Conservation (phyloP, 2,888 invertebrate genomes). For the Cryptus viduatorius region DNA sequence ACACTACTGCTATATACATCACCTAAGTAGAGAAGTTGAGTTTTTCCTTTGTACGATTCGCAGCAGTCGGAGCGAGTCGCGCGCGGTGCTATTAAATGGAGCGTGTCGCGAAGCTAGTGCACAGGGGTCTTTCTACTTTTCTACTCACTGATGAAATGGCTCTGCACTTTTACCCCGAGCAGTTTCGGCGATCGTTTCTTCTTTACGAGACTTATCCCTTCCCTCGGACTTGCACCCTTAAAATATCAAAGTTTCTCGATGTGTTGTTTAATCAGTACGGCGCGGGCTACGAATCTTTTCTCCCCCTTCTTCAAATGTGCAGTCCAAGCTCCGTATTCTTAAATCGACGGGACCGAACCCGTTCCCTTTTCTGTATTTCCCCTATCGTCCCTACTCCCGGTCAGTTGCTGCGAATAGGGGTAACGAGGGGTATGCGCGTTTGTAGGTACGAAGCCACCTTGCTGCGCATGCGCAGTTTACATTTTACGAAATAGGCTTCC, state of each 20-base stretch:
- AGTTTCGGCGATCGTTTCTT: slow-evolving; percentile 67
- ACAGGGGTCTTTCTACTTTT: slow-evolving; percentile 53
- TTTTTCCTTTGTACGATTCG: slow-evolving; percentile 71
- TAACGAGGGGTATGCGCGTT: too few species aligned
- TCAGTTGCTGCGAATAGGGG: too few species aligned
- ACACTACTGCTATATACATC: slow-evolving; percentile 32
- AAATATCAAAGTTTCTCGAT: slow-evolving; percentile 54
- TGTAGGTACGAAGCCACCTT: too few species aligned
- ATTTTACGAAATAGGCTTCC: too few species aligned
- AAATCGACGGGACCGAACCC: too few species aligned
- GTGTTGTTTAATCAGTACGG: neutral
- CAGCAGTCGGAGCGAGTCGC: slow-evolving; percentile 70
- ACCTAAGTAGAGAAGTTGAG: slow-evolving; percentile 71
- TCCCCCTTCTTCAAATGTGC: neutral
- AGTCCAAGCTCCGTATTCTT: too few species aligned
- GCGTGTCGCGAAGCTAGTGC: slow-evolving; percentile 20
- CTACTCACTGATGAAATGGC: slow-evolving; percentile 73
- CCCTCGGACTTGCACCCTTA: slow-evolving; percentile 16
- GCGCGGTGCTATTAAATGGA: slow-evolving; percentile 19
- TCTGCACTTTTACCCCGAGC: slow-evolving; percentile 69
- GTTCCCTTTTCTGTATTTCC: too few species aligned
- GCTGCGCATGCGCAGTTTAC: too few species aligned
- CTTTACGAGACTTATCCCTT: slow-evolving; percentile 61
- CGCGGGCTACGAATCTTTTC: neutral
- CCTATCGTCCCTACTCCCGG: too few species aligned